Conservation (phyloP, 2,888 invertebrate genomes). For the Calameuta idolon region DNA sequence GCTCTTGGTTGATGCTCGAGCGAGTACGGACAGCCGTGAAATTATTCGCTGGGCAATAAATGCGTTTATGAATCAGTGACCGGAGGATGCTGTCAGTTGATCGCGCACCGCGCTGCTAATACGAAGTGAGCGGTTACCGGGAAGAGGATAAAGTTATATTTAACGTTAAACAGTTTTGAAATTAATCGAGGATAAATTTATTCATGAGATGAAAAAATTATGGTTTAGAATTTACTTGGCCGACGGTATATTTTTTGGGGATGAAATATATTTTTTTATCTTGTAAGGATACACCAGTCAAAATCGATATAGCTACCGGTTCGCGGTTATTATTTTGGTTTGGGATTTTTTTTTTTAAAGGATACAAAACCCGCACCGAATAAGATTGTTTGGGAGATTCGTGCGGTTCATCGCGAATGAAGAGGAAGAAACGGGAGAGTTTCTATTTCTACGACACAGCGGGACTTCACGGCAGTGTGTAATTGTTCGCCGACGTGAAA, state of each 20-base stretch:
- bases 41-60: conserved; percentile 35
- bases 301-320: no score
- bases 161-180: background rate
- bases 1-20: background rate
- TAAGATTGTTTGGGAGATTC: background rate
- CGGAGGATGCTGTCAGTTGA: conserved; percentile 47
- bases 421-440: background rate
- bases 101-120: conserved; percentile 27
- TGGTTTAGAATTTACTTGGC: no score
- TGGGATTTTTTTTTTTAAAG: background rate
- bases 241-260: background rate
- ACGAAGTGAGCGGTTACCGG: background rate
- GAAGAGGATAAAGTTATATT: background rate
- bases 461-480: background rate
- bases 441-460: background rate
- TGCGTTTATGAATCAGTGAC: conserved; percentile 46
- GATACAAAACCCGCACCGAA: background rate
- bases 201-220: no score
- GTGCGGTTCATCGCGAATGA: background rate
- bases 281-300: background rate
- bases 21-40: conserved; percentile 13
- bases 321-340: background rate
- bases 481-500: background rate
- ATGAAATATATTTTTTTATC: background rate
- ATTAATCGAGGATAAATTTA: background rate